Base-by-base conservation (phyloP, 1,140 invertebrate genomes). In the Leptonema lineaticorne region DNA sequence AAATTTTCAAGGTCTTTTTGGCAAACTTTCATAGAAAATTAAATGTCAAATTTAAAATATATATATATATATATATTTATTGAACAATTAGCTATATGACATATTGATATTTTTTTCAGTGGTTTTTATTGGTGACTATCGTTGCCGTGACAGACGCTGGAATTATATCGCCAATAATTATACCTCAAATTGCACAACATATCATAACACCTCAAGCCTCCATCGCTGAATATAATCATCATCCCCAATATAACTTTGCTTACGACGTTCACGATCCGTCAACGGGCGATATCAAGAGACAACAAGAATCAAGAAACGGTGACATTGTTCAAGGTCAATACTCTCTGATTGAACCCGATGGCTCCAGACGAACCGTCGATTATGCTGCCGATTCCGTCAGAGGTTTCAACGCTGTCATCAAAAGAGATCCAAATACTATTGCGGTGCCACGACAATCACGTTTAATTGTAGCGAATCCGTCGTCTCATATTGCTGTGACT, bases 261-360 rank as follows among this genome's bases (percentile, higher is more conserved):
- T 89, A 89, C 71, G 86, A 88, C 67, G 86, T 90, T 18, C 87
- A 88, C 75, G 88, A 89, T 76, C 87, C 81, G 48, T 74, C 82
- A 58, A 82, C 80, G 76, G 81, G 85, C 72, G 82, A 84, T 68
- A 81, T 80, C 27, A 83, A 84, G 76, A 79, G 75, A 69, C 81
- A 83, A 59, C 78, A 81, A 27, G 83, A 84, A 72, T 75, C 78
- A 24, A 78, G 82, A 9, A 78, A 78, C n/a, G 88, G 88, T 9
- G 87, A 89, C 74, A 82, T 88, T 16, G 88, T 89, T 7, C 84
- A 87, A 74, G 88, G 88, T 33, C 82, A 82, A 29, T 88, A 88
- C 76, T 86, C 85, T 1, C 75, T 89, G 16, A 80, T 86, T 18
- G 87, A 89, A 69, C 85, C 87, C 0, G 88, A 90, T 74, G 88